Conservation (phyloP, 2,797 vertebrate species). For the Pachyuromys duprasi region DNA sequence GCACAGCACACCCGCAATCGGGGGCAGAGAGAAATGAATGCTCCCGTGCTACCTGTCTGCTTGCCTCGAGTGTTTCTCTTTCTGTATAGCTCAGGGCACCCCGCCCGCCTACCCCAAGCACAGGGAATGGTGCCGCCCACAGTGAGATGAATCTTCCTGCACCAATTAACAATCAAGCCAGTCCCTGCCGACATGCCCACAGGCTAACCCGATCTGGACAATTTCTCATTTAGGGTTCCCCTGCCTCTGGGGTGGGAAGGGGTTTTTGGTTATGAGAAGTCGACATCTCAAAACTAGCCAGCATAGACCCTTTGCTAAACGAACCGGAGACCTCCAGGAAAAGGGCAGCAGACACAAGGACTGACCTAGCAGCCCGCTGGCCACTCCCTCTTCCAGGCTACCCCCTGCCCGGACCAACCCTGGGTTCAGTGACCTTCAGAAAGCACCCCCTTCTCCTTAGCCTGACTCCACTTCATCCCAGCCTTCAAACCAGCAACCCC, state of each 20-base stretch:
- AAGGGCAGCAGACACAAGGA: not conserved
- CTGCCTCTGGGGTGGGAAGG: too few species aligned
- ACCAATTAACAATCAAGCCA: not conserved
- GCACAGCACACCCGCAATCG: not conserved
- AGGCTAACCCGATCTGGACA: not conserved
- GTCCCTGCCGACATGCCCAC: not conserved
- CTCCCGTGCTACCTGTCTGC: not conserved
- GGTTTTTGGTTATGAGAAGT: not conserved
- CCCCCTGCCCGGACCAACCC: not conserved
- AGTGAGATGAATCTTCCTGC: not conserved
- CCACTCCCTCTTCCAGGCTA: not conserved
- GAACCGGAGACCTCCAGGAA: not conserved
- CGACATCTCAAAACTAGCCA: not conserved
- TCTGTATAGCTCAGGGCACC: too few species aligned
- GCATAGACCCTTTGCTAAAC: not conserved
- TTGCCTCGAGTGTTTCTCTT: not conserved
- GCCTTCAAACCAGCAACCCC: not conserved
- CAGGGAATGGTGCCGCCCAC: not conserved
- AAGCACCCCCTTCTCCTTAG: fast-evolving
- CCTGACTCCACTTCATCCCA: not conserved
- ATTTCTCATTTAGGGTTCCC: not conserved
- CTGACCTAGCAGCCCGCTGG: not conserved
- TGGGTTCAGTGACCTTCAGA: not conserved
- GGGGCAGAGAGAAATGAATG: not conserved
- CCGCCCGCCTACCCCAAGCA: not conserved